Evolutionary conservation across 2,113 vertebrate species (phyloP), one percentile per base, ranked within the genome.

Genomic region (Geococcyx californianus): DNA sequence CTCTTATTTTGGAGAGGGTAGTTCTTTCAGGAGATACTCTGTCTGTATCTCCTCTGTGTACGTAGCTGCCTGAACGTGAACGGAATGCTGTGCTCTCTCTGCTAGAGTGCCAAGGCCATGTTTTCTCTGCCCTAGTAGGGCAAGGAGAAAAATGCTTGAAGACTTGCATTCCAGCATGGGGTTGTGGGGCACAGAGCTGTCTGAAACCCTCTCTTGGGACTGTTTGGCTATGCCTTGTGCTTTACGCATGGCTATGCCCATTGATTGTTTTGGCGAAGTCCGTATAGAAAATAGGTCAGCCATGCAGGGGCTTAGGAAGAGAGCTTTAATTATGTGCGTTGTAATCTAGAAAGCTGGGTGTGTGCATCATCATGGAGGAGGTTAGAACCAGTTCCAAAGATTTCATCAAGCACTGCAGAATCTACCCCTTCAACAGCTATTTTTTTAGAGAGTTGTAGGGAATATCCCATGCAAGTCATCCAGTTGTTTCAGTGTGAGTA

Each of bases 281-380:
- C 68, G 31, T 91, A 45, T 11, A 38, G 87, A 95, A 96, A 96
- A 89, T 85, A 93, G 95, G 92, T 95, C 95, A 96, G 72, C 82
- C 85, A 80, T 72, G 86, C 86, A 91, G 88, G 31, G 69, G 80
- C 67, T 95, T 51, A 28, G 70, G 72, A 84, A 72, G 68, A 89
- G 68, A 90, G 88, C 76, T 94, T 89, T 59, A 75, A 40, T 69
- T 89, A 52, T 85, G 31, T 38, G 44, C 60, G 12, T 16, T 45
- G 36, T 78, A 84, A 82, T 87, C 73, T 86, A 87, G 94, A 93
- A 93, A 81, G 60, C 60, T 75, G 88, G 56, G 85, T 34, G 4
- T 73, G 72, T 68, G 54, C 60, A 80, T 81, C 68, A 23, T 90
- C 24, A 24, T 72, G 72, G 56, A 84, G 87, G 75, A 90, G 75